phyloP scores from a whole-genome alignment of 2,888 invertebrate species.

The Branchinecta sandiegonensis region DNA sequence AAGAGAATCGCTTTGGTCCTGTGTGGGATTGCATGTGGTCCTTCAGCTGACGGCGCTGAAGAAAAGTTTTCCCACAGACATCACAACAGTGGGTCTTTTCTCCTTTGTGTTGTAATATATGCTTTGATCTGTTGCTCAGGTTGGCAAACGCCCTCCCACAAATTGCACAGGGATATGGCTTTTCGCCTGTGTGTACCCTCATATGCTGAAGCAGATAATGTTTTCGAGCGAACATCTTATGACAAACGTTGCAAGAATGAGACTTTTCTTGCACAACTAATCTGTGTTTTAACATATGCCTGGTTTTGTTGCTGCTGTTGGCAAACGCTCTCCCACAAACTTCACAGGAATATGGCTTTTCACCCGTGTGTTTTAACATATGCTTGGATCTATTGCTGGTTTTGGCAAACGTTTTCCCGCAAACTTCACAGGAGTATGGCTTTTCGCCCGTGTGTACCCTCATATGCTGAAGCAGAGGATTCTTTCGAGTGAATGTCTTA shows the following conservation, averaged over 20 bases:
- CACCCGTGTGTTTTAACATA: conserved; percentile 1
- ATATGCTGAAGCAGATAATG: not conserved
- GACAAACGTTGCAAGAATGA: conserved; percentile 25
- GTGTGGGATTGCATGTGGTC: conserved; percentile 26
- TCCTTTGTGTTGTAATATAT: conserved; percentile 26
- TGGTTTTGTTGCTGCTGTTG: not conserved
- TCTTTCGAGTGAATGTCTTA: too few species aligned
- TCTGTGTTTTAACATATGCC: not conserved
- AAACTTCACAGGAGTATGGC: not conserved
- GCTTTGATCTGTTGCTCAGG: conserved; percentile 27
- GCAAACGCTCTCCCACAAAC: not conserved
- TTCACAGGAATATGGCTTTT: not conserved
- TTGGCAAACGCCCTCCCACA: conserved; percentile 28
- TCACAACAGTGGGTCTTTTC: conserved; percentile 27
- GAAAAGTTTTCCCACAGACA: conserved; percentile 27
- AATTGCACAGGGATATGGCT: conserved; percentile 27
- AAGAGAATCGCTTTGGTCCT: not conserved
- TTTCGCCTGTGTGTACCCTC: conserved; percentile 27
- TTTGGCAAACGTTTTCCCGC: not conserved
- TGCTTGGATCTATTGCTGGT: not conserved
- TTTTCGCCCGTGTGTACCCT: too few species aligned
- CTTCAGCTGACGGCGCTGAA: conserved; percentile 27
- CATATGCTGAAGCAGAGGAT: too few species aligned
- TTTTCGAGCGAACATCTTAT: conserved; percentile 24
- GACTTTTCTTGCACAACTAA: not conserved